Evolutionary conservation across 2,888 invertebrate species (phyloP).

Genomic region (Leucozona laternaria): DNA sequence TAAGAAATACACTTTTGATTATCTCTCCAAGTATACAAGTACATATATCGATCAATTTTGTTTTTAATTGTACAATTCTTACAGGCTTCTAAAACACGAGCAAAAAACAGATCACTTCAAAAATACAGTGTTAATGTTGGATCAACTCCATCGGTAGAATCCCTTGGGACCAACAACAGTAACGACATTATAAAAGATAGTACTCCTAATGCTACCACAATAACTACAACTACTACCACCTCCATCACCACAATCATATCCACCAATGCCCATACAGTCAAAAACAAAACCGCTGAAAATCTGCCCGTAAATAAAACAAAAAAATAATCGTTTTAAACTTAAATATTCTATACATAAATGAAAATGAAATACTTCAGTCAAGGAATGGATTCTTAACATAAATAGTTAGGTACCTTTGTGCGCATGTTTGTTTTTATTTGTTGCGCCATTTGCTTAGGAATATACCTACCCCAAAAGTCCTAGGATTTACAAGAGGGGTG

Average conservation of each 20-base stretch:
- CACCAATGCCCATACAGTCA: slow-evolving; percentile 68
- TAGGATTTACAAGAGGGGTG: no score
- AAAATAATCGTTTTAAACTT: slow-evolving; percentile 46
- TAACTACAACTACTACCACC: slow-evolving; percentile 71
- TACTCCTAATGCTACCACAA: slow-evolving; percentile 57
- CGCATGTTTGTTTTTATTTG: background rate
- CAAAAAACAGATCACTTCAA: slow-evolving; percentile 71
- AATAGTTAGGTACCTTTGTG: background rate
- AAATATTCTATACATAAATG: slow-evolving; percentile 18
- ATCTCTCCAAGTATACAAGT: slow-evolving; percentile 45
- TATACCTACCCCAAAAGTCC: no score
- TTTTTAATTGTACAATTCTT: slow-evolving; percentile 63
- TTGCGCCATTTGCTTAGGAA: background rate
- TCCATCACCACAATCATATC: slow-evolving; percentile 75
- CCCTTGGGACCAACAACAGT: slow-evolving; percentile 68
- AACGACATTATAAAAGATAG: slow-evolving; percentile 69
- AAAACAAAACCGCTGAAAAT: slow-evolving; percentile 71
- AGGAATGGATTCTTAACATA: background rate
- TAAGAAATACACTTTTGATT: slow-evolving; percentile 11
- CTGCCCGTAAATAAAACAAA: slow-evolving; percentile 67
- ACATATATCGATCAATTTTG: slow-evolving; percentile 43
- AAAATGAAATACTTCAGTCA: background rate
- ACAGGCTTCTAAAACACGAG: slow-evolving; percentile 73
- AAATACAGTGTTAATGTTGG: slow-evolving; percentile 69
- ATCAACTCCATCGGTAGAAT: slow-evolving; percentile 60